These are phyloP conservation scores for Diadumene lineata DNA, from an alignment of 92 coral and sea anemone genomes.

Conservation along the genomic window DNA sequence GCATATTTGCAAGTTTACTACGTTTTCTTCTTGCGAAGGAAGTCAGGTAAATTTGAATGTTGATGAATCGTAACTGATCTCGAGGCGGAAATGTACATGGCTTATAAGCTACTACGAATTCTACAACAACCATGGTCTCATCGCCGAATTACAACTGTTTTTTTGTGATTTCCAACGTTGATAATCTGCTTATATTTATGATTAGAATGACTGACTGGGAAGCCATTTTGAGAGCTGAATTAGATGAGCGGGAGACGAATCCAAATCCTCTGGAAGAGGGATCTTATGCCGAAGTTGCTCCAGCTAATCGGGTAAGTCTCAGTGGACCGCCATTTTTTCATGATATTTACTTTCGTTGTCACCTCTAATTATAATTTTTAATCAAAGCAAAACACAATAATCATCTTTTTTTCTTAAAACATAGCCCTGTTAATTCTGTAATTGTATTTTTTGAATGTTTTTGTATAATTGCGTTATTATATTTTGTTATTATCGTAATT, in stretches of 20 bases:
- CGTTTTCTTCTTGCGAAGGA: constrained; percentile 59
- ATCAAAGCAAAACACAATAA: background rate
- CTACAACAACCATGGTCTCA: no score
- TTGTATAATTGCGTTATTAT: no score
- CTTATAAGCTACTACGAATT: no score
- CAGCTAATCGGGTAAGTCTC: constrained; percentile 69
- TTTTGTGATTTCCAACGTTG: constrained; percentile 7
- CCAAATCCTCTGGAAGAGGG: constrained; percentile 67
- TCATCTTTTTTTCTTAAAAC: background rate
- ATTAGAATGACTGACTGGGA: constrained; percentile 72
- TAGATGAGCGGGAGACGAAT: constrained; percentile 51
- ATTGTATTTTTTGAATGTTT: no score
- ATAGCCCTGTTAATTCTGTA: background rate
- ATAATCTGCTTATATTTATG: background rate
- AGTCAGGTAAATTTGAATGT: constrained; percentile 55
- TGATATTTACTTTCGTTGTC: background rate
- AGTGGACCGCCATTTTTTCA: constrained; percentile 7
- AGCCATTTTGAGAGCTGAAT: constrained; percentile 57
- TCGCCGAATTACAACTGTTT: no score
- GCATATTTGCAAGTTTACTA: constrained; percentile 64
- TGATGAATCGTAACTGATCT: constrained; percentile 3
- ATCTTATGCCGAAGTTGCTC: constrained; percentile 60
- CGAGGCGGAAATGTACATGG: constrained; percentile 49
- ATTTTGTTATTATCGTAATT: no score
- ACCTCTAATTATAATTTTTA: background rate